Base-by-base conservation (phyloP, 2,797 vertebrate species). In the Notamacropus eugenii region DNA sequence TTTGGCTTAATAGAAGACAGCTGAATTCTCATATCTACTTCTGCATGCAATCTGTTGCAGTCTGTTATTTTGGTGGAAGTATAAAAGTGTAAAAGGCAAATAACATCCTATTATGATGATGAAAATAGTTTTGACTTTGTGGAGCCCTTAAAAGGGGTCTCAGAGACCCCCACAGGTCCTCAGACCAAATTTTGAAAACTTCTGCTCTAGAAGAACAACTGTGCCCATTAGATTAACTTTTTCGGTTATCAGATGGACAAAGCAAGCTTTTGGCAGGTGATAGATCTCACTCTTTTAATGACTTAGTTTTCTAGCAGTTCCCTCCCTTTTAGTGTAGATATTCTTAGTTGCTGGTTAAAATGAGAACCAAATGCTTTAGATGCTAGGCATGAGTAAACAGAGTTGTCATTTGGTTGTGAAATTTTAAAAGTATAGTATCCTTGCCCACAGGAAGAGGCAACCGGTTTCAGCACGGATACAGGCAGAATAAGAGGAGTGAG, bases 391-490 rank as follows among this genome's bases (percentile, higher is more conserved):
- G 0, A 31, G 4, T 92, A 92, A 94, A 6, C 10, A 29, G 82
- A n/a, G 54, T 62, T 91, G 57, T 93, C 34, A 40, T 50, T 52
- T 1, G 90, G 24, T 59, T 56, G 90, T 91, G 74, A 93, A 94
- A 90, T 62, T 56, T 95, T 93, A 50, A 34, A 96, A 91, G 67
- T 56, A 16, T 92, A 27, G 94, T 12, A 54, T 95, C 91, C 97
- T 94, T 56, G 59, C n/a, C 12, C 2, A 87, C 92, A 82, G 90
- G 58, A 59, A 91, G 93, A 57, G 91, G 56, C n/a, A 92, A 0
- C 90, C 4, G 31, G 40, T 57, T 96, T 93, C 92, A 46, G 0
- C 74, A 27, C 24, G 74, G 93, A 55, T 92, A 58, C 2, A 95
- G 31, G 16, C 22, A 91, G 93, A 55, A 90, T 46, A 55, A 67